Evolutionary conservation across 2,888 invertebrate genomes (phyloP), one percentile per base, ranked within the genome.

Genomic region (Dasypogon diadema): DNA sequence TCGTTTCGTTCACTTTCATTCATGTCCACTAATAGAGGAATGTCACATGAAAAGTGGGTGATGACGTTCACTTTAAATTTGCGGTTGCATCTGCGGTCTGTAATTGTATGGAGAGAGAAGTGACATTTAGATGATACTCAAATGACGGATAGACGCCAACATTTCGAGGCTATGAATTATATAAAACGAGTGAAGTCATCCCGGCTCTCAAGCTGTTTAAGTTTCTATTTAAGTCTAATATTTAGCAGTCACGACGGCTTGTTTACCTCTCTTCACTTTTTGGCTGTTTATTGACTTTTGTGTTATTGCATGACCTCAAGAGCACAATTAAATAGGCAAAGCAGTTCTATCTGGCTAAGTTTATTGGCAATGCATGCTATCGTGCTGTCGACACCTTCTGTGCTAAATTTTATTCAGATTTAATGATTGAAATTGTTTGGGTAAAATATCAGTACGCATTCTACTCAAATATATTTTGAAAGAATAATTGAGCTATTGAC

Each of bases 1-100:
- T 14, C 34, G n/a, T n/a, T n/a, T n/a, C n/a, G 26, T 30, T 58
- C 58, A 24, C 58, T 58, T 58, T 58, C 58, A 58, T 58, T 58
- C 58, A 58, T 58, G 30, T 14, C 26, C 30, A 48, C n/a, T 48
- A 16, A 30, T 58, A 30, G 26, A 58, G 58, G 14, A 58, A 26
- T 58, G 58, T 30, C 26, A 16, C 14, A 58, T 16, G 12, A 24
- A 58, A 58, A 58, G 58, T 22, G 34, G 58, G 58, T 58, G 58
- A 58, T 24, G 56, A 56, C 26, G 24, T 30, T 5, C 5, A 5
- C 34, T 6, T 30, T 30, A 5, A 30, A 30, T 30, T 30, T 10
- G 34, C 6, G 34, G 6, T 1, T 30, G 34, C 5, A 1, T 30
- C 10, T 30, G 10, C 10, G 10, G 34, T 6, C 5, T 30, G 34